A percentile compares a stretch with the other conserved stretches of the same genome.
phyloP scores from a whole-genome alignment of 2,113 vertebrate genomes.

The Microtus ochrogaster region DNA sequence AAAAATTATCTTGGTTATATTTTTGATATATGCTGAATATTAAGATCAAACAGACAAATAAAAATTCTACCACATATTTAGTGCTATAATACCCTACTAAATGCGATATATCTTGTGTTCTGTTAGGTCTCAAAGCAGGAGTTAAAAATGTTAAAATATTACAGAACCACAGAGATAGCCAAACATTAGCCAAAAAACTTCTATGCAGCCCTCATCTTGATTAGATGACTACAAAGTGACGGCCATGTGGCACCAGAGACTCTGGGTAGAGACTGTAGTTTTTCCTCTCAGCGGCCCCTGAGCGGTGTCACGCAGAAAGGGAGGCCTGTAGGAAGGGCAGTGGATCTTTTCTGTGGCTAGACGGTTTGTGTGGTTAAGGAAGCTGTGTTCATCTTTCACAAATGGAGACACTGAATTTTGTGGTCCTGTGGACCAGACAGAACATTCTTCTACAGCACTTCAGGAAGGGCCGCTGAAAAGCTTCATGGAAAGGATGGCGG shows the following conservation, averaged over 20 bases:
- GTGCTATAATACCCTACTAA: background rate
- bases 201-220: background rate
- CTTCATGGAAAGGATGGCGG: background rate
- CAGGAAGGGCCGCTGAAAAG: background rate
- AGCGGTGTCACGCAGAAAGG: background rate
- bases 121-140: conserved; percentile 27
- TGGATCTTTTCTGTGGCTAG: background rate
- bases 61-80: background rate
- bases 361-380: background rate
- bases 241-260: background rate
- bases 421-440: background rate
- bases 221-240: background rate
- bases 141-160: conserved; percentile 22
- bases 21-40: background rate
- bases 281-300: background rate
- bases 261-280: background rate
- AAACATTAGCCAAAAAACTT: background rate
- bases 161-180: background rate
- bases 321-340: background rate
- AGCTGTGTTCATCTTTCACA: background rate
- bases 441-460: background rate
- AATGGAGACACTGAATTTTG: background rate
- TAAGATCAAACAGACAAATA: conserved; percentile 42
- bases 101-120: conserved; percentile 11
- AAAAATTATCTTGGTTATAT: conserved; percentile 31